Evolutionary conservation across 2,888 invertebrate species (phyloP).

Genomic region (Harpagoxenus sublaevis): DNA sequence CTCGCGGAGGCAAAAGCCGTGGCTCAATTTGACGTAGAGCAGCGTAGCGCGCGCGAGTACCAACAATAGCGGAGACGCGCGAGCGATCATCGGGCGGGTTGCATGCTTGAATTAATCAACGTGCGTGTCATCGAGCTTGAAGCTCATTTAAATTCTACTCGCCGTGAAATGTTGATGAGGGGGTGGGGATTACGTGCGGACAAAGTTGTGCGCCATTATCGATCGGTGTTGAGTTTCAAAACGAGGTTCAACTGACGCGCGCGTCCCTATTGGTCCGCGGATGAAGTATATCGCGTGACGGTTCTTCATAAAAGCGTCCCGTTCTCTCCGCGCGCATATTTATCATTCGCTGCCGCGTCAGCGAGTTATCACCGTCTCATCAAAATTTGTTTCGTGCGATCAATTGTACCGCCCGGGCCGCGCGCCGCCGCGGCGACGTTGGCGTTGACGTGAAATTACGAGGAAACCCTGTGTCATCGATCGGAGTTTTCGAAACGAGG

Average conservation of each 20-base stretch:
- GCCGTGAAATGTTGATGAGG: conserved; percentile 47
- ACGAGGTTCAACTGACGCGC: conserved; percentile 48
- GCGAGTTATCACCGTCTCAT: conserved; percentile 49
- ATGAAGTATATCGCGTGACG: conserved; percentile 49
- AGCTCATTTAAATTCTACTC: conserved; percentile 52
- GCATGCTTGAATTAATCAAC: conserved; percentile 53
- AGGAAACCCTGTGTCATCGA: neutral
- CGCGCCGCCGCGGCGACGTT: neutral
- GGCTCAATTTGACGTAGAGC: conserved; percentile 51
- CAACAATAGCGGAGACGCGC: conserved; percentile 27
- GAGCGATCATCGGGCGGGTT: conserved; percentile 34
- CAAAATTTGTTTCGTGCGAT: conserved; percentile 40
- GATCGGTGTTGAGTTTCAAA: conserved; percentile 54
- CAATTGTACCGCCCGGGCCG: conserved; percentile 1
- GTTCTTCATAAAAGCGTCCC: conserved; percentile 17
- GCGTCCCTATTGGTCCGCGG: neutral
- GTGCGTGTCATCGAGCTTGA: conserved; percentile 43
- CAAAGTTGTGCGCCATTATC: conserved; percentile 54
- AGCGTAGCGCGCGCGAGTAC: neutral
- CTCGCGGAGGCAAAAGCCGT: neutral
- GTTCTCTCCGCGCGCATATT: conserved; percentile 18
- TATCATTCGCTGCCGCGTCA: conserved; percentile 38
- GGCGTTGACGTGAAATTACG: conserved; percentile 5
- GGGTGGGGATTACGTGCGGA: conserved; percentile 7
- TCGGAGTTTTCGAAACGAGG: neutral